These are phyloP conservation scores for Radopholus similis DNA, from an alignment of 1,140 invertebrate species.

Conservation along the genomic window DNA sequence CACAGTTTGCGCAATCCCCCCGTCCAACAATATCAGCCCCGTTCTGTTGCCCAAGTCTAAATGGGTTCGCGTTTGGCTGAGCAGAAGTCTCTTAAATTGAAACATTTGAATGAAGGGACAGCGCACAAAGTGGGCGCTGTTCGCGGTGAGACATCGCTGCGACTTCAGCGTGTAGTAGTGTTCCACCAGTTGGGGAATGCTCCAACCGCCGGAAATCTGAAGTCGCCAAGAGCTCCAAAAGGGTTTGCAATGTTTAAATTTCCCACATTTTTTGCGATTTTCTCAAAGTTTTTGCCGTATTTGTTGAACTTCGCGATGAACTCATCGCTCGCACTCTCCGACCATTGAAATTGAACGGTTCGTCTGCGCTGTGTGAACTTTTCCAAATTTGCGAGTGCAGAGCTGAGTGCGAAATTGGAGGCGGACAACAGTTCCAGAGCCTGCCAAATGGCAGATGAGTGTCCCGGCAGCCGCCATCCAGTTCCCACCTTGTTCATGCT, in stretches of 20 bases:
- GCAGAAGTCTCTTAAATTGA: background rate
- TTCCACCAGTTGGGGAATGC: background rate
- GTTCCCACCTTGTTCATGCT: background rate
- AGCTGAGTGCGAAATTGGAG: background rate
- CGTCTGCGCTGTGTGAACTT: background rate
- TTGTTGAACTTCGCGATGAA: background rate
- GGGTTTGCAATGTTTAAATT: background rate
- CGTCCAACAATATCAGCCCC: background rate
- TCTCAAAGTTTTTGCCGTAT: background rate
- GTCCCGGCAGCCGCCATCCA: background rate
- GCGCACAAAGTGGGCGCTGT: background rate
- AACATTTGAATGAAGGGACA: background rate
- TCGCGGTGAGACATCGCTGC: background rate
- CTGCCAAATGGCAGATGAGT: background rate
- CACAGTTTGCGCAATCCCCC: background rate
- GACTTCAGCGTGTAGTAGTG: background rate
- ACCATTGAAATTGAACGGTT: background rate
- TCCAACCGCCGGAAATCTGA: background rate
- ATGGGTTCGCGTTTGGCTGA: background rate
- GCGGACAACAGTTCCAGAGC: background rate
- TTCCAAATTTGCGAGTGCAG: background rate
- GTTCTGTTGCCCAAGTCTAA: background rate
- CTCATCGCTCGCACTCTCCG: background rate
- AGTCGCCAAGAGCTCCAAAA: background rate
- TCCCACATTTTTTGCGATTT: constrained; percentile 3